phyloP scores from a whole-genome alignment of 2,888 invertebrate genomes.

The Coelogynopora nodosa region DNA sequence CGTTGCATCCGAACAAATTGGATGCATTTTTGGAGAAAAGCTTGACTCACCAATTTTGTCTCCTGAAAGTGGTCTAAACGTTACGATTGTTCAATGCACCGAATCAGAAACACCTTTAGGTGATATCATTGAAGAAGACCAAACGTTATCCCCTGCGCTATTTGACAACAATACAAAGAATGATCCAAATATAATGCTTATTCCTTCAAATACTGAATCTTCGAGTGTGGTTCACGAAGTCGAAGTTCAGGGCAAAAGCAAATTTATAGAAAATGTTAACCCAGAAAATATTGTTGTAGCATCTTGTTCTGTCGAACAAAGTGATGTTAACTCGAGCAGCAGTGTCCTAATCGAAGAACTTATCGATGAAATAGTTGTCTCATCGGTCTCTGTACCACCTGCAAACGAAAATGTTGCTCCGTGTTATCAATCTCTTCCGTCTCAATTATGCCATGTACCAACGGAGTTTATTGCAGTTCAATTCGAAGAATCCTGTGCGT shows the following conservation, averaged over 20 bases:
- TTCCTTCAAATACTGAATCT: neutral
- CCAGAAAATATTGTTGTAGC: neutral
- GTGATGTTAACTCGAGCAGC: neutral
- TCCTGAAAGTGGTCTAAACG: neutral
- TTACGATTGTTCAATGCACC: neutral
- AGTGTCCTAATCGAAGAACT: neutral
- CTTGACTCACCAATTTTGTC: neutral
- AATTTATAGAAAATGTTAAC: neutral
- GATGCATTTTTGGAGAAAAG: neutral
- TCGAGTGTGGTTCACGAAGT: neutral
- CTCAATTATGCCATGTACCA: too few species aligned
- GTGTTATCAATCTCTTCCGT: too few species aligned
- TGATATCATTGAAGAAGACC: neutral
- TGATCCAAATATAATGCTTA: neutral
- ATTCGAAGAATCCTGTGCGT: neutral
- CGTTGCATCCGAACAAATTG: neutral
- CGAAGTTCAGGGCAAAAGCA: neutral
- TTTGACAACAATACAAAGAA: too few species aligned
- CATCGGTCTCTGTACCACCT: neutral
- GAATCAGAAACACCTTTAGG: neutral
- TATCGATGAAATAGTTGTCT: neutral
- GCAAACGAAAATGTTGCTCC: too few species aligned
- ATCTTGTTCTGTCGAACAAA: slow-evolving; percentile 4
- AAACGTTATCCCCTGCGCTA: neutral
- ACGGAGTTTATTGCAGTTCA: neutral